Conservation (phyloP, 92 coral and sea anemone species). For the Heteractis magnifica region DNA sequence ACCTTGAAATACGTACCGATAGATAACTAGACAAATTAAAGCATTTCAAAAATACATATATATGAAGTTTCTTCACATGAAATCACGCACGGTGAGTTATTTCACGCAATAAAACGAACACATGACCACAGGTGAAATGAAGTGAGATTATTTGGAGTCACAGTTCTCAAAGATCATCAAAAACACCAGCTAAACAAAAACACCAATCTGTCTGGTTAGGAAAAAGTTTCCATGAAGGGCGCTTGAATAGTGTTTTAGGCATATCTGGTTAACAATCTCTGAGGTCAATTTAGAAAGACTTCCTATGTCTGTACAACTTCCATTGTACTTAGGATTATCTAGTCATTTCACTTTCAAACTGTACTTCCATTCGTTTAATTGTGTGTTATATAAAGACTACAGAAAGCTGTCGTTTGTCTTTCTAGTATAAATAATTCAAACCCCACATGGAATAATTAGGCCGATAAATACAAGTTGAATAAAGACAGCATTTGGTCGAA, state of each 20-base stretch:
- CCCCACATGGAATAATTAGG: slow-evolving; percentile 7
- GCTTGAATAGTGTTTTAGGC: background rate
- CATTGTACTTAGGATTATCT: background rate
- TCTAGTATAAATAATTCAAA: background rate
- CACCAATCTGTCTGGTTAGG: background rate
- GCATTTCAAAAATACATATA: no score
- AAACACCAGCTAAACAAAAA: background rate
- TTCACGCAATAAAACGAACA: background rate
- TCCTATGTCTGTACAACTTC: slow-evolving; percentile 4
- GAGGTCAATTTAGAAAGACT: slow-evolving; percentile 5
- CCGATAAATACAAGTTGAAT: background rate
- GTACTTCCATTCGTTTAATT: background rate
- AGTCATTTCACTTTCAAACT: background rate
- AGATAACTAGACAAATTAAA: no score
- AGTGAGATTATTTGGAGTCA: background rate
- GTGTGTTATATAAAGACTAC: slow-evolving; percentile 8
- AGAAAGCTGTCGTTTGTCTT: slow-evolving; percentile 2
- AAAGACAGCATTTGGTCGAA: background rate
- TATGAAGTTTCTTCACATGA: background rate
- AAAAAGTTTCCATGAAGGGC: background rate
- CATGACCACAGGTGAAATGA: background rate
- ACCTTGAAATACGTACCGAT: background rate
- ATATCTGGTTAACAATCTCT: slow-evolving; percentile 4
- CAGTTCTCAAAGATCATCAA: background rate
- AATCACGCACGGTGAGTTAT: background rate